These are phyloP conservation scores for Heliconius hermathena DNA, from an alignment of 1,140 invertebrate species.

Conservation along the genomic window DNA sequence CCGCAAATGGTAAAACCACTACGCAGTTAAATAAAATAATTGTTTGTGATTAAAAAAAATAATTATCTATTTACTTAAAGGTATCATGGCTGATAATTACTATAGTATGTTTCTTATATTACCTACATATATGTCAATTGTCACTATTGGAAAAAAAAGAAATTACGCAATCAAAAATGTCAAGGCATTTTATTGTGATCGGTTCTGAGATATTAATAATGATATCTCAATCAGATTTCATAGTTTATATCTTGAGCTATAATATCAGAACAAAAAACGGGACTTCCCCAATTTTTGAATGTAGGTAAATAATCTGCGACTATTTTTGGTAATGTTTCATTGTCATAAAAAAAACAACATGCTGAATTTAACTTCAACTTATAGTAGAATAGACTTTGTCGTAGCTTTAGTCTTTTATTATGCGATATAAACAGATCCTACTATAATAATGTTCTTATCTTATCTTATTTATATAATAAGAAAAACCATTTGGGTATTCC, in stretches of 20 bases:
- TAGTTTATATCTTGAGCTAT: not conserved
- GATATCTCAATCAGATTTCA: not conserved
- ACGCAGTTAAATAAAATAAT: not conserved
- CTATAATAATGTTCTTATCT: too few relatives aligned
- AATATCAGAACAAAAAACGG: not conserved
- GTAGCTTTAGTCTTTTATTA: too few relatives aligned
- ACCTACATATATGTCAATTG: not conserved
- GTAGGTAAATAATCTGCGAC: not conserved
- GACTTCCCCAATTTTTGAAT: not conserved
- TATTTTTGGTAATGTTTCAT: too few relatives aligned
- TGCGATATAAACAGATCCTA: too few relatives aligned
- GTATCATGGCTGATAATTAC: conserved; percentile 1
- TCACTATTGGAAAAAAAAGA: not conserved
- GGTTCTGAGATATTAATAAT: not conserved
- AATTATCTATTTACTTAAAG: not conserved
- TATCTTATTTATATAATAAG: too few relatives aligned
- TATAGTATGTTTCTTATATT: not conserved
- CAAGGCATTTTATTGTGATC: not conserved
- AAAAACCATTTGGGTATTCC: not conserved
- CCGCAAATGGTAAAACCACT: conserved; percentile 3
- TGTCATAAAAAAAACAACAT: too few relatives aligned
- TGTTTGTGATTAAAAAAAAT: too few relatives aligned
- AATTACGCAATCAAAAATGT: not conserved
- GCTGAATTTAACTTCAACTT: too few relatives aligned
- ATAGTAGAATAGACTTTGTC: too few relatives aligned